Evolutionary conservation across 2,888 invertebrate genomes (phyloP).

Genomic region (Meteorus colon): DNA sequence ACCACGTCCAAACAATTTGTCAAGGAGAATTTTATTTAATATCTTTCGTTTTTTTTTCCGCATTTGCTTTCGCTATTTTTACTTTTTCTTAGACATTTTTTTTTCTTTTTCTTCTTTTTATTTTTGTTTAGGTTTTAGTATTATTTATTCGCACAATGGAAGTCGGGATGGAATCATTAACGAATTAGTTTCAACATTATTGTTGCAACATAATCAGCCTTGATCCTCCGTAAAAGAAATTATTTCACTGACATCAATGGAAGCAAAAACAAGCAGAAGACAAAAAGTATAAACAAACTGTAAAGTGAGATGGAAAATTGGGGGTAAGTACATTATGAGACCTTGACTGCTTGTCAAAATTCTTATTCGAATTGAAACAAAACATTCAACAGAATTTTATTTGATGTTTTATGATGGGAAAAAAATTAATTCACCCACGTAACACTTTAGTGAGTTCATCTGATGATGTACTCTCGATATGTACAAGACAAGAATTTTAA

Average conservation of each 20-base stretch:
- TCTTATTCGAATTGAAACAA: neutral
- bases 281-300: neutral
- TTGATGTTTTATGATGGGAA: neutral
- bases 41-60: conserved; percentile 6
- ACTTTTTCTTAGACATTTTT: neutral
- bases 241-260: neutral
- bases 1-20: conserved; percentile 34
- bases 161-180: neutral
- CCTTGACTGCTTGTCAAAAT: neutral
- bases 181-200: conserved; percentile 13
- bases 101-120: neutral
- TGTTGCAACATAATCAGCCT: conserved; percentile 13
- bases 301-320: neutral
- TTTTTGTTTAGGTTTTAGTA: neutral
- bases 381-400: neutral
- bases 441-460: neutral
- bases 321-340: neutral
- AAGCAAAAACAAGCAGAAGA: neutral
- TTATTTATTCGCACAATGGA: neutral
- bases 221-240: conserved; percentile 1
- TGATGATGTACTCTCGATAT: neutral
- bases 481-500: neutral
- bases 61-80: neutral
- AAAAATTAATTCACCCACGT: neutral
- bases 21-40: conserved; percentile 26